These are phyloP conservation scores for Phoebastria nigripes DNA, from an alignment of 2,797 vertebrate genomes.

Conservation along the genomic window DNA sequence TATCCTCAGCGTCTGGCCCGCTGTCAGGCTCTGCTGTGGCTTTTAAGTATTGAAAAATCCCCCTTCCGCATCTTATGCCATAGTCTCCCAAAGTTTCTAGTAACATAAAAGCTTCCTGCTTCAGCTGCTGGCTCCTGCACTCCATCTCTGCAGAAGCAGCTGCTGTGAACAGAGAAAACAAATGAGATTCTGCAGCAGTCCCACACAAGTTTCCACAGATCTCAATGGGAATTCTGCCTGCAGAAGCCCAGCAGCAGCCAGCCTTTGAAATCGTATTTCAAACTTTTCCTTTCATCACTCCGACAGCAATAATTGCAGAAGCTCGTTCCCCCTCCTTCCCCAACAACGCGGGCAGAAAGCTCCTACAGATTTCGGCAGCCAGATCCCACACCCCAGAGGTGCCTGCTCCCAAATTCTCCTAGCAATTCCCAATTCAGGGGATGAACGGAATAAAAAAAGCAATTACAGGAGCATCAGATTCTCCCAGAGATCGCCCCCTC, in stretches of 20 bases:
- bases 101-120: background rate
- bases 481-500: background rate
- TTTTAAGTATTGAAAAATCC: background rate
- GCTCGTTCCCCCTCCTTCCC: background rate
- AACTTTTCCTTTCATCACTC: slow-evolving; percentile 23
- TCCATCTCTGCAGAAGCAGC: background rate
- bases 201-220: slow-evolving; percentile 2
- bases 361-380: background rate
- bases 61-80: background rate
- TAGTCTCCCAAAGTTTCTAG: background rate
- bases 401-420: background rate
- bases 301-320: background rate
- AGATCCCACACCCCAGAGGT: background rate
- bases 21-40: background rate
- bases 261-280: background rate
- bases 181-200: slow-evolving; percentile 28
- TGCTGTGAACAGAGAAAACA: background rate
- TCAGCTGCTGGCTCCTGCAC: background rate
- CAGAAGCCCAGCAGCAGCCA: slow-evolving; percentile 40
- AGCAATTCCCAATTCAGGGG: background rate
- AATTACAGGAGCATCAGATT: background rate
- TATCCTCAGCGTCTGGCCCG: background rate
- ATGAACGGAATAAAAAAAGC: background rate
- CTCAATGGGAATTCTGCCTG: slow-evolving; percentile 18
- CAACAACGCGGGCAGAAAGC: background rate